Base-by-base conservation (phyloP, 2,113 vertebrate genomes). In the Pituophis catenifer region DNA sequence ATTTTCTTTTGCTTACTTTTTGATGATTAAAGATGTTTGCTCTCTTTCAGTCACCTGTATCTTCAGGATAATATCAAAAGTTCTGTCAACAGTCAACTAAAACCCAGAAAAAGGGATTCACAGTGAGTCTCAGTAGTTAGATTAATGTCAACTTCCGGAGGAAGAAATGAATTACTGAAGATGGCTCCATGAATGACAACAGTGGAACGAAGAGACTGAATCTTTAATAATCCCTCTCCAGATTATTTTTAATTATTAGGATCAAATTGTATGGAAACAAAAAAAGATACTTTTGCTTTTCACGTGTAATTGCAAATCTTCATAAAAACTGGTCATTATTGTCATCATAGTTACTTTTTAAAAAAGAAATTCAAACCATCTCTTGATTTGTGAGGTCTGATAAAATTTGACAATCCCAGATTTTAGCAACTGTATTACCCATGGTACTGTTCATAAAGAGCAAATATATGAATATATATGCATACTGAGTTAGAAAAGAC, bases 351-450 rank as follows among this genome's bases (percentile, higher is more conserved):
- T 97, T 97, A 95, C 94, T 96, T 98, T 89, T 50, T 6, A 21
- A 58, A 57, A 89, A 89, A 88, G 33, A 92, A 92, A 93, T 98
- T 97, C 95, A 97, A 98, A 98, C 97, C 98, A 97, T 97, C 97
- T 98, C 98, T 48, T 33, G 90, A 93, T 97, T 96, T 97, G 96
- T 96, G 97, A 97, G 95, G 92, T 95, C 94, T 96, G 97, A 97
- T 94, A 95, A 96, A 97, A 96, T 92, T 94, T 97, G 96, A 97
- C 96, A 75, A 97, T 96, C 95, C 94, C 94, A 97, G 48, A 95
- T 93, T 96, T 93, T 90, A 92, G 96, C 96, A 98, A 96, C 98
- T 91, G 95, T 93, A 93, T 96, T 98, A 97, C 93, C 3, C 97
- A 96, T 95, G 92, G 44, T 92, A 85, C 9, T 33, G 92, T 92